These are phyloP conservation scores for Verasper variegatus DNA, from an alignment of 2,113 vertebrate species.

Conservation along the genomic window DNA sequence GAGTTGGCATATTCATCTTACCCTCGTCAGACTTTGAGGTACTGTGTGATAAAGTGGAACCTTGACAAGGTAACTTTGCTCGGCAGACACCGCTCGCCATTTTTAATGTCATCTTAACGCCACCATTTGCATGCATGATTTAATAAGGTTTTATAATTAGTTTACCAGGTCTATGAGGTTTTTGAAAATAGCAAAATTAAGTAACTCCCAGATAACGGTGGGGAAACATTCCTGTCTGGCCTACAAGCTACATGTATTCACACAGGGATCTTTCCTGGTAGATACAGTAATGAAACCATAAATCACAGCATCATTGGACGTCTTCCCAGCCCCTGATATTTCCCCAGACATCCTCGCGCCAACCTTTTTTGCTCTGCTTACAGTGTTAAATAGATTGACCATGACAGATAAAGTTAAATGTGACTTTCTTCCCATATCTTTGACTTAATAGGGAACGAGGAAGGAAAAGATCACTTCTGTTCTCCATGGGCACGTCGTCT, in stretches of 20 bases:
- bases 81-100: constrained; percentile 5
- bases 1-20: constrained; percentile 37
- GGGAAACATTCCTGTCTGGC: constrained; percentile 5
- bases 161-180: constrained; percentile 1
- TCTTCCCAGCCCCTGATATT: constrained; percentile 73
- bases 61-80: constrained; percentile 22
- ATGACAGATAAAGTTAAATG: constrained; percentile 71
- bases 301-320: constrained; percentile 77
- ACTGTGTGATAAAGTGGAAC: constrained; percentile 27
- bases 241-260: constrained; percentile 55
- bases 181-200: constrained; percentile 17
- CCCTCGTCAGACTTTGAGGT: constrained; percentile 24
- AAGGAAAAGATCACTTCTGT: constrained; percentile 47
- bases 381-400: constrained; percentile 76
- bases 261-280: constrained; percentile 44
- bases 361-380: constrained; percentile 61
- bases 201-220: constrained; percentile 10
- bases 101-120: constrained; percentile 18
- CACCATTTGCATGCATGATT: constrained; percentile 14
- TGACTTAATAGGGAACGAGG: constrained; percentile 53
- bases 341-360: constrained; percentile 70
- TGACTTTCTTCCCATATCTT: constrained; percentile 54
- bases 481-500: constrained; percentile 24
- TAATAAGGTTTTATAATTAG: constrained; percentile 12
- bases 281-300: constrained; percentile 76